A percentile compares a stretch with the other conserved stretches of the same genome.
These are phyloP conservation scores for Glyphotaelius pellucidus DNA, from an alignment of 2,888 invertebrate genomes.

Conservation along the genomic window DNA sequence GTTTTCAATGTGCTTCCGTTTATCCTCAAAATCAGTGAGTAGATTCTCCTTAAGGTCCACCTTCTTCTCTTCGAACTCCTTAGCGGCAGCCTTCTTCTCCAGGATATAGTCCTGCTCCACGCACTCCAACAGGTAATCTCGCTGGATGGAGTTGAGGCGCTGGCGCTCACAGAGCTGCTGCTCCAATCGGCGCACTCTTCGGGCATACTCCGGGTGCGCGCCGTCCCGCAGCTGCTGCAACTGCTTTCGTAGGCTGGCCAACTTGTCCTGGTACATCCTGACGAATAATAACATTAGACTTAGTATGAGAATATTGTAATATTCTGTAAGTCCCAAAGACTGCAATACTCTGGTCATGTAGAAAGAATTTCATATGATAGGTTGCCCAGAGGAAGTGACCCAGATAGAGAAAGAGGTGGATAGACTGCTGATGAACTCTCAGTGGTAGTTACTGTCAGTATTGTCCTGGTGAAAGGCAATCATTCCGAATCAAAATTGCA, in stretches of 20 bases:
- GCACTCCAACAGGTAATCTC: constrained; percentile 90
- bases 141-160: constrained; percentile 85
- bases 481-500: too few relatives aligned
- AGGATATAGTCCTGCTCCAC: constrained; percentile 91
- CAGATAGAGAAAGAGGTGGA: too few relatives aligned
- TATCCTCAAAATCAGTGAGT: constrained; percentile 94
- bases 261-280: constrained; percentile 94
- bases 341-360: too few relatives aligned
- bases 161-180: constrained; percentile 86
- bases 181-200: constrained; percentile 89
- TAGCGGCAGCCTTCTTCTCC: constrained; percentile 92
- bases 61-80: constrained; percentile 97
- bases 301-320: background rate
- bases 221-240: constrained; percentile 92
- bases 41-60: constrained; percentile 93
- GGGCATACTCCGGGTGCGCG: constrained; percentile 90
- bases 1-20: constrained; percentile 90
- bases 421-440: too few relatives aligned
- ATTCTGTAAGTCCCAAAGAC: too few relatives aligned
- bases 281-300: constrained; percentile 65
- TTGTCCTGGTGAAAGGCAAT: too few relatives aligned
- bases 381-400: too few relatives aligned
- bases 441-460: too few relatives aligned
- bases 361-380: too few relatives aligned
- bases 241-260: constrained; percentile 92